Evolutionary conservation across 2,888 invertebrate species (phyloP).

Genomic region (Andrena chrysosceles): DNA sequence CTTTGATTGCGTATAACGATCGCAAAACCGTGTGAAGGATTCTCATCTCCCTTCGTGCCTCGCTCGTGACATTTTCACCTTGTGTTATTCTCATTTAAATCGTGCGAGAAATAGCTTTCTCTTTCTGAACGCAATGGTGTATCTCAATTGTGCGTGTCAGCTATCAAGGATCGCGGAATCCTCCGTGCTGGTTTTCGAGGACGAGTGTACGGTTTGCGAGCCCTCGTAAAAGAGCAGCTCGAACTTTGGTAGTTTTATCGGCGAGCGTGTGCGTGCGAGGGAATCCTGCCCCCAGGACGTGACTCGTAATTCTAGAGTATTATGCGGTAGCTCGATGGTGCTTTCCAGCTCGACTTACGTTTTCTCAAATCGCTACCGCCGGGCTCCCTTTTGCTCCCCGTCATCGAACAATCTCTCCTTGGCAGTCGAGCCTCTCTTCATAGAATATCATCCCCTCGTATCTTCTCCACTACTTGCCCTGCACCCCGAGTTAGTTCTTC

Average conservation of each 20-base stretch:
- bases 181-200: no score
- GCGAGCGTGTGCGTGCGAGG: constrained; percentile 36
- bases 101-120: constrained; percentile 7
- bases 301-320: constrained; percentile 79
- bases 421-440: constrained; percentile 14
- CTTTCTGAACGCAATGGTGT: not conserved
- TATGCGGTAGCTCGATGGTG: constrained; percentile 72
- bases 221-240: no score
- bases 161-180: no score
- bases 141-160: not conserved
- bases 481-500: no score
- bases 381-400: constrained; percentile 19
- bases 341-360: constrained; percentile 44
- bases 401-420: not conserved
- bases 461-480: not conserved
- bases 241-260: constrained; percentile 7
- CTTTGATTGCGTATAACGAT: constrained; percentile 69
- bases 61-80: constrained; percentile 32
- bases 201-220: no score
- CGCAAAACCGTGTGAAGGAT: constrained; percentile 72
- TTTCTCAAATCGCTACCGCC: constrained; percentile 50
- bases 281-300: constrained; percentile 73
- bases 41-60: constrained; percentile 28
- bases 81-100: constrained; percentile 39
- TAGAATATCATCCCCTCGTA: not conserved